Conservation (phyloP, 2,888 invertebrate species). For the Orthosia cruda region DNA sequence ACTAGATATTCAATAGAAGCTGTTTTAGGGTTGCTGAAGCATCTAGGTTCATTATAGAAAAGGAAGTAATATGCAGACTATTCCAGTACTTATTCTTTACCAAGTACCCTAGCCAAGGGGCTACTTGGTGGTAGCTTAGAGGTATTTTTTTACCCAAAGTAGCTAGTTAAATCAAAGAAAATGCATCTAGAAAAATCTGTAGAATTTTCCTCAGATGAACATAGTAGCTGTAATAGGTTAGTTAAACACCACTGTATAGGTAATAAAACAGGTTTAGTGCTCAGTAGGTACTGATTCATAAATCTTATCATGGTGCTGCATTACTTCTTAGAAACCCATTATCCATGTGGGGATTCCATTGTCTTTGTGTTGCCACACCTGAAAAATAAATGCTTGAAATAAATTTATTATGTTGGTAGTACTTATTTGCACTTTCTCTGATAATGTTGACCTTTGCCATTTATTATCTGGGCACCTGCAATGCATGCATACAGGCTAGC, state of each 20-base stretch:
- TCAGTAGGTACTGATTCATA: slow-evolving; percentile 55
- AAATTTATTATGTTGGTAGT: slow-evolving; percentile 63
- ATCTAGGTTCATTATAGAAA: neutral
- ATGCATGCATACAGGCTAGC: slow-evolving; percentile 50
- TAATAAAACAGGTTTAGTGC: slow-evolving; percentile 55
- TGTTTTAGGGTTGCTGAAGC: neutral
- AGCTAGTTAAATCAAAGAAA: neutral
- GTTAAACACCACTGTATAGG: slow-evolving; percentile 40
- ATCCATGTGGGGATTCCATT: slow-evolving; percentile 38
- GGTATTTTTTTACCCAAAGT: neutral
- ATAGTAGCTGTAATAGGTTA: slow-evolving; percentile 24
- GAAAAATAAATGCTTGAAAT: slow-evolving; percentile 46
- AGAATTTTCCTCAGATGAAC: slow-evolving; percentile 14
- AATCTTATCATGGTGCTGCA: slow-evolving; percentile 59
- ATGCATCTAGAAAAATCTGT: neutral
- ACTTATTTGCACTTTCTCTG: slow-evolving; percentile 73
- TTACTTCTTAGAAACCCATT: slow-evolving; percentile 51
- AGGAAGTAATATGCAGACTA: neutral
- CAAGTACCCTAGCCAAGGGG: neutral
- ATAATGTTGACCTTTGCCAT: slow-evolving; percentile 75
- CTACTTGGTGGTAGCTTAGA: neutral
- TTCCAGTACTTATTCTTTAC: neutral
- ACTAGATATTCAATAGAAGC: neutral
- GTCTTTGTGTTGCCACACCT: slow-evolving; percentile 60
- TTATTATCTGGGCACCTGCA: slow-evolving; percentile 75